Conservation (phyloP, 2,113 vertebrate genomes). For the Chaetops frenatus region DNA sequence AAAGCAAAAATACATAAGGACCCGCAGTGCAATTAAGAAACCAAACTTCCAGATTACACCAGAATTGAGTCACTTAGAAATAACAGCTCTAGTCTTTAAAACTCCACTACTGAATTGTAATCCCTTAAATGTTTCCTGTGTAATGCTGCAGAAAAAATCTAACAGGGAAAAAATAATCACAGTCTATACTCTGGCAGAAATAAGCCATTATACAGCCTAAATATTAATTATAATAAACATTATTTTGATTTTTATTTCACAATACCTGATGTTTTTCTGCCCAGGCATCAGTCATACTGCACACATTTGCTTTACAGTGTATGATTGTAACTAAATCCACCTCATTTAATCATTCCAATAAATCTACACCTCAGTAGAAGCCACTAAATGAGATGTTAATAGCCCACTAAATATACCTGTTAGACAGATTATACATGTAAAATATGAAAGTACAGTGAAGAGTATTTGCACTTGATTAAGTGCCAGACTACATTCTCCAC, state of each 20-base stretch:
- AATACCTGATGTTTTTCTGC: background rate
- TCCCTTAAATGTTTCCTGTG: background rate
- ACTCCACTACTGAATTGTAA: background rate
- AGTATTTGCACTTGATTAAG: background rate
- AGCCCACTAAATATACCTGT: background rate
- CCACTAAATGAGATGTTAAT: background rate
- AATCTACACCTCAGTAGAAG: background rate
- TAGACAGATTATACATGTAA: background rate
- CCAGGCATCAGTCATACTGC: background rate
- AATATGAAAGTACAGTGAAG: background rate
- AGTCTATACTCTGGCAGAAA: background rate
- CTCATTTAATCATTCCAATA: conserved; percentile 1
- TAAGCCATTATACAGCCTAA: background rate
- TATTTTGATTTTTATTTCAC: background rate
- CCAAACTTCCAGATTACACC: background rate
- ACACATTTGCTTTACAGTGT: background rate
- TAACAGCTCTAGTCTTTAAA: background rate
- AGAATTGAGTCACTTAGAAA: background rate
- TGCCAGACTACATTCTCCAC: background rate
- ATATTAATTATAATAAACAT: background rate
- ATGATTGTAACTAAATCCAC: conserved; percentile 5
- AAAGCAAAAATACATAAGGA: background rate
- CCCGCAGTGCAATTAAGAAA: background rate
- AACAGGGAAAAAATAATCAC: background rate
- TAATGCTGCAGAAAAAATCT: background rate